Evolutionary conservation across 2,797 vertebrate genomes (phyloP).

Genomic region (Diceros bicornis): DNA sequence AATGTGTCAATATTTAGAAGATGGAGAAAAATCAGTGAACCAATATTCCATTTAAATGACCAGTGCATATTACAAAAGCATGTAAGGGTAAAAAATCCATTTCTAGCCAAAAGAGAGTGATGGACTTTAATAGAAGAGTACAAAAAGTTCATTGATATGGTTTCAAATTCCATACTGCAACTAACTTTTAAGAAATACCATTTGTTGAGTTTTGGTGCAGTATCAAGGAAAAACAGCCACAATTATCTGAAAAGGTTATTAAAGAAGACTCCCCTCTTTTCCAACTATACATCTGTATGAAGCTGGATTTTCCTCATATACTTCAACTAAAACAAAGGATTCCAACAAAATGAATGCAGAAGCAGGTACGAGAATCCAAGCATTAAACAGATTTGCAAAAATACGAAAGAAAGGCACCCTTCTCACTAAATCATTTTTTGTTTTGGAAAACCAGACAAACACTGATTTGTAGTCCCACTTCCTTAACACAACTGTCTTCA

Average conservation of each 20-base stretch:
- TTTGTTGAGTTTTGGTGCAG: neutral
- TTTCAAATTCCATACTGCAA: neutral
- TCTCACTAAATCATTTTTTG: neutral
- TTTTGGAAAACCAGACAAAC: neutral
- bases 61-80: neutral
- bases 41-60: neutral
- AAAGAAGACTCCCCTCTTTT: neutral
- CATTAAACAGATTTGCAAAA: neutral
- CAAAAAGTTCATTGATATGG: neutral
- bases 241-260: neutral
- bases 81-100: neutral
- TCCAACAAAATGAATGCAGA: neutral
- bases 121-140: neutral
- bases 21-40: slow-evolving; percentile 20
- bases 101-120: neutral
- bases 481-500: neutral
- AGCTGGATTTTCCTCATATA: neutral
- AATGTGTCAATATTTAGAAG: neutral
- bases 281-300: neutral
- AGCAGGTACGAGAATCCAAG: neutral
- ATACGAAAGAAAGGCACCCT: neutral
- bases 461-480: neutral
- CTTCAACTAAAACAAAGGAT: neutral
- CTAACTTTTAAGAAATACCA: neutral
- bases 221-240: neutral